A percentile compares a stretch with the other conserved stretches of the same genome.
phyloP scores from a whole-genome alignment of 2,888 invertebrate species.

The Anagyrus pseudococci region DNA sequence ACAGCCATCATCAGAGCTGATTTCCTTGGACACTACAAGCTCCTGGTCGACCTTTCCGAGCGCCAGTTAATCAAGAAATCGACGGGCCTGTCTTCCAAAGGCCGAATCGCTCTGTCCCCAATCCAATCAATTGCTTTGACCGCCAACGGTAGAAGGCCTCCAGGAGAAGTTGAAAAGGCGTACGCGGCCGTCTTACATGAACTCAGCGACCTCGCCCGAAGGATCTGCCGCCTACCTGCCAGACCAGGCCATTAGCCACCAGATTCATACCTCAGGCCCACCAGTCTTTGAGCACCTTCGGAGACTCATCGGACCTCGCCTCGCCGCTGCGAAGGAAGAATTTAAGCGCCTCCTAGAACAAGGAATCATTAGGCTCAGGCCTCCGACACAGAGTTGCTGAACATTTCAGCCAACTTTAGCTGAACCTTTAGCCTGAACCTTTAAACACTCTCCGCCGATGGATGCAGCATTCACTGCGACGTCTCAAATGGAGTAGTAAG shows the following conservation, averaged over 20 bases:
- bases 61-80: background rate
- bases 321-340: background rate
- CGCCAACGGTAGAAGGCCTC: background rate
- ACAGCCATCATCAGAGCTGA: constrained; percentile 52
- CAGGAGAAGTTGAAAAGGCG: background rate
- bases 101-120: background rate
- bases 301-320: background rate
- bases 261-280: background rate
- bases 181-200: background rate
- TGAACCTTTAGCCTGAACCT: background rate
- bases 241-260: background rate
- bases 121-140: background rate
- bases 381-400: background rate
- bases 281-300: background rate
- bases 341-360: background rate
- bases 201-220: background rate
- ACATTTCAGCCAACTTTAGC: background rate
- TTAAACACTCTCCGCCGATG: background rate
- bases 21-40: constrained; percentile 46
- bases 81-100: background rate
- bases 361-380: background rate
- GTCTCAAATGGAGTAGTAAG: constrained; percentile 29
- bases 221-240: background rate
- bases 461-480: constrained; percentile 38
- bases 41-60: background rate